phyloP scores from a whole-genome alignment of 2,113 vertebrate genomes.

The Corythornis vintsioides region DNA sequence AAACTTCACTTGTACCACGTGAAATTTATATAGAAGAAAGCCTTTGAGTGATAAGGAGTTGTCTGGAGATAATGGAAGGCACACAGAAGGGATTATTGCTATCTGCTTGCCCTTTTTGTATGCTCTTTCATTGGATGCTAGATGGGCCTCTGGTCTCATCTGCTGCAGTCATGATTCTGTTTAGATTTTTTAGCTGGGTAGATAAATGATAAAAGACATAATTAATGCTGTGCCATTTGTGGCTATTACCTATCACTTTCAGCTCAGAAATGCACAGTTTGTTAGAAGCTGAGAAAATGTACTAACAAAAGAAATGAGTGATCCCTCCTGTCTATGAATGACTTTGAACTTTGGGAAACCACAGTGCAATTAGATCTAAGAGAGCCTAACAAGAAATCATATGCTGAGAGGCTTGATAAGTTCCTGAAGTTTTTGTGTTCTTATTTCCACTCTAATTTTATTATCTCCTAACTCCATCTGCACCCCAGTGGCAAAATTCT shows the following conservation, averaged over 20 bases:
- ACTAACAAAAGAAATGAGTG: not conserved
- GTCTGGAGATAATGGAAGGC: not conserved
- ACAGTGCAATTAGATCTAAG: not conserved
- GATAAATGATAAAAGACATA: not conserved
- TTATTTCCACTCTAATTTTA: constrained; percentile 35
- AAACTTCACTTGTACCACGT: not conserved
- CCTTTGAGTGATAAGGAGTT: not conserved
- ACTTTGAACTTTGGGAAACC: constrained; percentile 5
- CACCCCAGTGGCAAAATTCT: constrained; percentile 48
- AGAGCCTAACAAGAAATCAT: not conserved
- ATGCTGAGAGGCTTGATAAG: not conserved
- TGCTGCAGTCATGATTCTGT: not conserved
- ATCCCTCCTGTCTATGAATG: not conserved
- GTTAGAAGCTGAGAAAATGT: not conserved
- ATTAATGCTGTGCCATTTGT: not conserved
- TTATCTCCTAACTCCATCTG: constrained; percentile 30
- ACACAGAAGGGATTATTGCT: not conserved
- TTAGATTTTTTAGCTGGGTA: not conserved
- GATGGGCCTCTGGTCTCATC: not conserved
- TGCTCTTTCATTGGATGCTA: not conserved
- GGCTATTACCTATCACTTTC: not conserved
- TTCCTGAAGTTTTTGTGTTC: constrained; percentile 43
- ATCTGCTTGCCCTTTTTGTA: not conserved
- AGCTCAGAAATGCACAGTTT: not conserved
- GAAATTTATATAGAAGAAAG: not conserved